Base-by-base conservation (phyloP, 2,888 invertebrate species). In the Trissolcus brochymenae region DNA sequence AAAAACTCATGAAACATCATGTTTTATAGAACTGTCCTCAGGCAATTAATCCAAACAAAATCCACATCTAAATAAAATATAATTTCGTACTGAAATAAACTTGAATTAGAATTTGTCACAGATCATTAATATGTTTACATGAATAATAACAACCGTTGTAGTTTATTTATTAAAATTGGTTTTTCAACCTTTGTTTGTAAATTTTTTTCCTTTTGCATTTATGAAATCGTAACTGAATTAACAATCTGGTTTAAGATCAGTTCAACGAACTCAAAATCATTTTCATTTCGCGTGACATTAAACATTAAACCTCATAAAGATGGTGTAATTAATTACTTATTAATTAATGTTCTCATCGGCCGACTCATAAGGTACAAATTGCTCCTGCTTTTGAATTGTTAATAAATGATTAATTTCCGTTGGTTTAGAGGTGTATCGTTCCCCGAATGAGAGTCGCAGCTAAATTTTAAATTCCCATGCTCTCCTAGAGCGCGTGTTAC, bases 301-400 rank as follows among this genome's bases (percentile, higher is more conserved):
- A 40, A 40, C 41, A 40, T 4, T 46, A 21, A 54, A 16, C 35
- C 9, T 19, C 46, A 1, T 35, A 35, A n/a, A n/a, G 2, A 51
- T 19, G n/a, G 19, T 6, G 16, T 40, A 51, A 61, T 61, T 51
- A 61, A 61, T 61, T 61, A 14, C 61, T n/a, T n/a, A n/a, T n/a
- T n/a, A n/a, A n/a, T n/a, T n/a, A n/a, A 35, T 2, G 9, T 35
- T 35, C 35, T 1, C 35, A 35, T 35, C 35, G 11, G 9, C 9
- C 1, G 29, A 13, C 17, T 40, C 51, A 17, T 35, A 43, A 54
- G 46, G n/a, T 19, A 35, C 7, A 13, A 35, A 55, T 65, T 29
- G n/a, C 55, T 16, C 49, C 46, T 25, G n/a, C 64, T 50, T 56
- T 65, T 56, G 17, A 65, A 56, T 56, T 35, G 49, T 50, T 13